Conservation (phyloP, 2,797 vertebrate genomes). For the Squalus acanthias region DNA sequence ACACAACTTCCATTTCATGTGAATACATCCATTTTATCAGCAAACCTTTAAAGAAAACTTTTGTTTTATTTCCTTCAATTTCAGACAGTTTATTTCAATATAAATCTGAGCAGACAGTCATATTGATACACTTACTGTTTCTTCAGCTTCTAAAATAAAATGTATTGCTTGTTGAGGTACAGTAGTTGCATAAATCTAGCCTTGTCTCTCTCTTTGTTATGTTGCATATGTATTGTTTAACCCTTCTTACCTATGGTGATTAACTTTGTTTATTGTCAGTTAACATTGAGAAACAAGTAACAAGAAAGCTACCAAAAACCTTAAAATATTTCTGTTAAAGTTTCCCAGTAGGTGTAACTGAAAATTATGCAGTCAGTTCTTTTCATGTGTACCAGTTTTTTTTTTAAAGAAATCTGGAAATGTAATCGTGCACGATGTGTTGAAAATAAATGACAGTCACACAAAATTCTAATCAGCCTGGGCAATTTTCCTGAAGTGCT, state of each 20-base stretch:
- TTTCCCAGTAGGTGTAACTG: background rate
- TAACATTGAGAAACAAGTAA: background rate
- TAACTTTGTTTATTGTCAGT: background rate
- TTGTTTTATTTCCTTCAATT: too few relatives aligned
- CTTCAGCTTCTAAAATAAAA: background rate
- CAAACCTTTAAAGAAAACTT: too few relatives aligned
- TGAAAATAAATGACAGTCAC: constrained; percentile 1
- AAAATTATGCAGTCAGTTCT: background rate
- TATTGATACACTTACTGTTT: too few relatives aligned
- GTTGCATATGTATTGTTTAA: background rate
- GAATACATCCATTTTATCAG: too few relatives aligned
- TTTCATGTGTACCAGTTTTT: background rate
- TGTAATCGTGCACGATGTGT: background rate
- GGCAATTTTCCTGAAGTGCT: background rate
- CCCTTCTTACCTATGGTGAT: background rate
- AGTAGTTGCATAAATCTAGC: background rate
- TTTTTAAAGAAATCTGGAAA: background rate
- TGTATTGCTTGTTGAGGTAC: background rate
- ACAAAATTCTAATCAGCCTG: background rate
- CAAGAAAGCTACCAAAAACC: background rate
- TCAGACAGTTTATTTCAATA: too few relatives aligned
- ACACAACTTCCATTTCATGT: too few relatives aligned
- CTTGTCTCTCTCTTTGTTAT: background rate
- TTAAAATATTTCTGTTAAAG: background rate
- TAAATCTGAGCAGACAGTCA: too few relatives aligned